Conservation (phyloP, 2,888 invertebrate genomes). For the Acholoe squamosa region DNA sequence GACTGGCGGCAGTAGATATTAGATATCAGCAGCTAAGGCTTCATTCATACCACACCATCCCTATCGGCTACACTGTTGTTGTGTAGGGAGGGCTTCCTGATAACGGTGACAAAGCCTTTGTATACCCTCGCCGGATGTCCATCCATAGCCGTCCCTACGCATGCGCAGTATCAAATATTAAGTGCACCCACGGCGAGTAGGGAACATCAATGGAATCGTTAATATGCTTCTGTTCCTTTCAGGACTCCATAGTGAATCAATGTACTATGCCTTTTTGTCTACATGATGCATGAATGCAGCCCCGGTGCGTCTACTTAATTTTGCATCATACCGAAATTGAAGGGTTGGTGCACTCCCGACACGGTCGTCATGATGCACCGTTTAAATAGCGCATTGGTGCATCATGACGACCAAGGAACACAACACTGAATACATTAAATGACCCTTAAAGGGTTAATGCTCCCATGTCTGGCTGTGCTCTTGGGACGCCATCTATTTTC, state of each 20-base stretch:
- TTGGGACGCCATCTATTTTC: background rate
- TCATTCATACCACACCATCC: background rate
- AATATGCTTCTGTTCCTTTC: conserved; percentile 7
- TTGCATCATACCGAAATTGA: too few species aligned
- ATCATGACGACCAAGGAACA: too few species aligned
- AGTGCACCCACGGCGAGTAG: background rate
- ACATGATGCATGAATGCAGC: too few species aligned
- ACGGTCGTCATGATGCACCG: too few species aligned
- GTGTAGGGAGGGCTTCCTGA: background rate
- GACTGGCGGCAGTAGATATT: conserved; percentile 17
- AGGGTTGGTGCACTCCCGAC: too few species aligned
- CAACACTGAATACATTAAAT: too few species aligned
- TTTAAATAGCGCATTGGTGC: too few species aligned
- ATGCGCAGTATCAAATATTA: conserved; percentile 20
- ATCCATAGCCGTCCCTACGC: background rate
- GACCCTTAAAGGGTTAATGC: too few species aligned
- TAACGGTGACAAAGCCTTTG: background rate
- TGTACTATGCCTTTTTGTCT: too few species aligned
- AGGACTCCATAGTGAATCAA: too few species aligned
- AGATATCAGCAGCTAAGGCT: conserved; percentile 2
- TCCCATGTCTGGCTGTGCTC: too few species aligned
- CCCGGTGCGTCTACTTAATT: too few species aligned
- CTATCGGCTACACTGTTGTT: background rate
- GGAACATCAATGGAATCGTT: conserved; percentile 37
- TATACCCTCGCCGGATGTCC: background rate